Conservation (phyloP, 1,140 invertebrate genomes). For the Pseudomyrmex flavicornis region DNA sequence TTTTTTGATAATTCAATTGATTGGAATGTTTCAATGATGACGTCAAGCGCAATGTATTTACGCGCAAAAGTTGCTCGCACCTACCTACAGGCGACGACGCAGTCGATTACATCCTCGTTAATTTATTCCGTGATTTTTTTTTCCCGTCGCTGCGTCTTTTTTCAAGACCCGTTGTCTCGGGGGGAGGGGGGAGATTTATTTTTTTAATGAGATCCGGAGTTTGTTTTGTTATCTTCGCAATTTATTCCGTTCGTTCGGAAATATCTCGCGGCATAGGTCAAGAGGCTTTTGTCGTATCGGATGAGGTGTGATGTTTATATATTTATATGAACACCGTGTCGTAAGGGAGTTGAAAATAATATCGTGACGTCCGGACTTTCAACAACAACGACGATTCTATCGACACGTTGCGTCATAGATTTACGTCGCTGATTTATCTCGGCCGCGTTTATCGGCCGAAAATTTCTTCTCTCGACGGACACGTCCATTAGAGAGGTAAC, state of each 20-base stretch:
- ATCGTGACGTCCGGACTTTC: conserved; percentile 41
- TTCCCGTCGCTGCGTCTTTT: conserved; percentile 8
- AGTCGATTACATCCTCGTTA: conserved; percentile 45
- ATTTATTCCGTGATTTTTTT: conserved; percentile 46
- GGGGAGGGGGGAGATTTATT: background rate
- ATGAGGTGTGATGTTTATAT: too few relatives aligned
- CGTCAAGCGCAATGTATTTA: background rate
- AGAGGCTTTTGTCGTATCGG: conserved; percentile 13
- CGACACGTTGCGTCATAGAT: conserved; percentile 51
- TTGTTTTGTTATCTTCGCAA: background rate
- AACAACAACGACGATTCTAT: conserved; percentile 15
- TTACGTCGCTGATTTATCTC: conserved; percentile 18
- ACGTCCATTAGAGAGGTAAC: background rate
- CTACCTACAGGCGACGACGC: background rate
- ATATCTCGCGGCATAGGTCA: conserved; percentile 59
- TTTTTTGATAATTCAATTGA: conserved; percentile 24
- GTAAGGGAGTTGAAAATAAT: conserved; percentile 53
- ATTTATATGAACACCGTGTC: background rate
- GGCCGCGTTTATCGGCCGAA: background rate
- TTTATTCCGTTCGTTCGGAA: conserved; percentile 58
- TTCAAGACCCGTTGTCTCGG: conserved; percentile 14
- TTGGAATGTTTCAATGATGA: conserved; percentile 14
- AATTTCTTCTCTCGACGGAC: conserved; percentile 5
- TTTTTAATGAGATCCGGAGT: conserved; percentile 11
- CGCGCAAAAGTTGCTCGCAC: conserved; percentile 23